phyloP scores from a whole-genome alignment of 2,888 invertebrate species.

The Gastrophysa polygoni region DNA sequence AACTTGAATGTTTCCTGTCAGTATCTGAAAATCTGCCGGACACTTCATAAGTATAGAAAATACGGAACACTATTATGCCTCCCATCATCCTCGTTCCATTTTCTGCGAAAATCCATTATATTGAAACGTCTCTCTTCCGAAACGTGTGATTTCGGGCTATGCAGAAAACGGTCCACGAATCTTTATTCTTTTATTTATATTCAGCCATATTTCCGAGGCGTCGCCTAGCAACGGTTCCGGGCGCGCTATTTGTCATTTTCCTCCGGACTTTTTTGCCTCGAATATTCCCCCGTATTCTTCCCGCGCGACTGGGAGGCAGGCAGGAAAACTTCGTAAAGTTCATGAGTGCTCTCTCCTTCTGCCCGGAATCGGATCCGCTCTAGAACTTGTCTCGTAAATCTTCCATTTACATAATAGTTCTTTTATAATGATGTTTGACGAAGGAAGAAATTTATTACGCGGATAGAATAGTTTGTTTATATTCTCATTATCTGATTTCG shows the following conservation, averaged over 20 bases:
- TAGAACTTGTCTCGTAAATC: slow-evolving; percentile 43
- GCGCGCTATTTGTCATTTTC: slow-evolving; percentile 56
- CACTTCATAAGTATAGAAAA: too few species aligned
- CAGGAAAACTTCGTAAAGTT: slow-evolving; percentile 39
- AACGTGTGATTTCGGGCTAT: slow-evolving; percentile 46
- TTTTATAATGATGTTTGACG: not conserved
- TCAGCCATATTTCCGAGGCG: slow-evolving; percentile 54
- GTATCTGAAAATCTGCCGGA: too few species aligned
- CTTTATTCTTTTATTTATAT: slow-evolving; percentile 54
- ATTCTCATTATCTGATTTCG: too few species aligned
- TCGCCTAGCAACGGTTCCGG: slow-evolving; percentile 53
- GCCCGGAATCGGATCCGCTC: slow-evolving; percentile 29
- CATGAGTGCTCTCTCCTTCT: slow-evolving; percentile 32
- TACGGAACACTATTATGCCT: too few species aligned
- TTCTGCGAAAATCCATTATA: not conserved
- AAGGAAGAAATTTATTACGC: too few species aligned
- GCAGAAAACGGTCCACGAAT: slow-evolving; percentile 41
- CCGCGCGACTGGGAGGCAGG: slow-evolving; percentile 47
- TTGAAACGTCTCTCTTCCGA: slow-evolving; percentile 28
- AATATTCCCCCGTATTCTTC: slow-evolving; percentile 50
- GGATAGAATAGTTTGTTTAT: too few species aligned
- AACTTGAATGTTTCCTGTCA: too few species aligned
- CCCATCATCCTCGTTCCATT: not conserved
- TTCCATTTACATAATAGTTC: slow-evolving; percentile 28
- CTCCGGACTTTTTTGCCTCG: slow-evolving; percentile 49